Conservation (phyloP, 2,113 vertebrate species). For the Rousettus leschenaultii region DNA sequence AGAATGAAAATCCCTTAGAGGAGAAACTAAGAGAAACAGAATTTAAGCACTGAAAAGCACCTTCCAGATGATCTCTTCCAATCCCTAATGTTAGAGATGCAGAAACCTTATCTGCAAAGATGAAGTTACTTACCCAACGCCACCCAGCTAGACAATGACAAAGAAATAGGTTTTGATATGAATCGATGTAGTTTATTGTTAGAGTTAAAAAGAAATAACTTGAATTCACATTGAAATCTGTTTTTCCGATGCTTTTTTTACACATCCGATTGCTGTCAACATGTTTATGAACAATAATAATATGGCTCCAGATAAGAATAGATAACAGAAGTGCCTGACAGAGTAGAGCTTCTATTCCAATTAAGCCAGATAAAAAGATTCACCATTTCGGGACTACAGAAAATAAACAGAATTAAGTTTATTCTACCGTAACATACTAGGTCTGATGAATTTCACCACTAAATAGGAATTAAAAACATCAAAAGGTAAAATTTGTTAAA, state of each 20-base stretch:
- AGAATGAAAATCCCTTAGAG: constrained; percentile 44
- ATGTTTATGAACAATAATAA: not conserved
- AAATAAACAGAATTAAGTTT: not conserved
- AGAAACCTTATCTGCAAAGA: not conserved
- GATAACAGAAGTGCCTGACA: not conserved
- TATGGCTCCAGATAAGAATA: not conserved
- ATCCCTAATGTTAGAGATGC: not conserved
- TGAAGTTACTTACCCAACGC: not conserved
- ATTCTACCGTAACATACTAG: not conserved
- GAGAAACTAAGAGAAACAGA: constrained; percentile 15
- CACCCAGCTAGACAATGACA: not conserved
- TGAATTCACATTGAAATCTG: not conserved
- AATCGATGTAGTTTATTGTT: not conserved
- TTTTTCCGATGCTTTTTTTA: not conserved
- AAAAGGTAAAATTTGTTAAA: not conserved
- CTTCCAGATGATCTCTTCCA: not conserved
- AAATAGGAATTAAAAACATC: not conserved
- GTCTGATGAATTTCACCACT: not conserved
- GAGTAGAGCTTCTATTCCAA: not conserved
- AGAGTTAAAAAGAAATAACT: not conserved
- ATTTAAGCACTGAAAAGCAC: constrained; percentile 29
- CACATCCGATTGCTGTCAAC: not conserved
- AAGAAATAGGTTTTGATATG: not conserved
- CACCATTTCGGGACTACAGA: not conserved
- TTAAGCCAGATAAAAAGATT: constrained; percentile 25